Base-by-base conservation (phyloP, 1,140 invertebrate genomes). In the Lepidurus couesii region DNA sequence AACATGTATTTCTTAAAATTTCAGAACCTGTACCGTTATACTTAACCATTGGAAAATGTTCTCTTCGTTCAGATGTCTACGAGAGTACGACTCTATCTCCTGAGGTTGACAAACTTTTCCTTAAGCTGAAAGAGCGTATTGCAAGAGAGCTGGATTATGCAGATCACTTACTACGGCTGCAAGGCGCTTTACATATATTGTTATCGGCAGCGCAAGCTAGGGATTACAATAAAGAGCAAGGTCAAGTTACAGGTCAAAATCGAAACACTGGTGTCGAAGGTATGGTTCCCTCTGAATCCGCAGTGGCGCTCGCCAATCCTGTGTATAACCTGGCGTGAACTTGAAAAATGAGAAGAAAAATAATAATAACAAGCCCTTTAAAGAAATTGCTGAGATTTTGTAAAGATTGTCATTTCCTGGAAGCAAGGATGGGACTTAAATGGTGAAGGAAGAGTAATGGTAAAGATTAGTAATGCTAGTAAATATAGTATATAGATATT, bases 61-160 rank as follows among this genome's bases (percentile, higher is more conserved):
- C 81, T 85, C 44, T 82, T 82, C 77, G 82, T 82, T 53, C 42
- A 87, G 87, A 93, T 85, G 87, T 92, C 1, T 93, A 91, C 83
- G 90, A 91, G 82, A 86, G 89, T 80, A 74, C 21, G 34, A 34
- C 34, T 13, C 34, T 80, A 44, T 44, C 79, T 11, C 85, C 88
- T 42, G 86, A 89, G 77, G 85, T 91, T 34, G 84, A 89, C 79
- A 85, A 87, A 76, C 85, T 90, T 73, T 89, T 94, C 77, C 84
- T 85, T 74, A 83, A 87, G 9, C 85, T 96, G 8, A 85, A 87
- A 42, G 83, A 88, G 74, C 87, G 89, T 81, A 83, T 95, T 24
- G 84, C 88, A 44, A 86, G 89, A 81, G 93, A 95, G 86, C 86
- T 91, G 53, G 84, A 89, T 9, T 86, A 84, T 79, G 84, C 86